Evolutionary conservation across 2,888 invertebrate genomes (phyloP).

Genomic region (Esperia sulphurella): DNA sequence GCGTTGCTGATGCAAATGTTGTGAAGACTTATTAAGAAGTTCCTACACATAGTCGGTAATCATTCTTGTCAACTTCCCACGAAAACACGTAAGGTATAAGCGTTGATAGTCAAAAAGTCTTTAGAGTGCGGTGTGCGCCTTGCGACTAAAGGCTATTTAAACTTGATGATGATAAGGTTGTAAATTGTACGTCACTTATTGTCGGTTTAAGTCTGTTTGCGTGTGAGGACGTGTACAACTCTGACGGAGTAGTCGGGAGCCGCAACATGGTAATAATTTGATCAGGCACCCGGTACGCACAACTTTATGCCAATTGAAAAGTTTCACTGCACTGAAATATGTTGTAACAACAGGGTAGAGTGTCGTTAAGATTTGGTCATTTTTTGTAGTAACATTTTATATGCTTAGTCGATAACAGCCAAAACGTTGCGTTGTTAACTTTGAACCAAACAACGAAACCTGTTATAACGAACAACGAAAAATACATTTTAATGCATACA

Average conservation of each 20-base stretch:
- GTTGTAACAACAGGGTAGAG: conserved; percentile 38
- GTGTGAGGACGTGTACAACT: conserved; percentile 29
- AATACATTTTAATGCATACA: no score
- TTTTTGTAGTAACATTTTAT: no score
- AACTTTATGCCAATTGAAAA: conserved; percentile 70
- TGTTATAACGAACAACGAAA: no score
- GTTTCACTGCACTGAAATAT: conserved; percentile 61
- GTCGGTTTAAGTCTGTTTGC: conserved; percentile 35
- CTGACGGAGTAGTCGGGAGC: conserved; percentile 47
- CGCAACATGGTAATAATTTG: conserved; percentile 75
- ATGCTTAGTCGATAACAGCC: background rate
- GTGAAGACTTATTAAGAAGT: conserved; percentile 71
- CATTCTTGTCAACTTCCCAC: conserved; percentile 61
- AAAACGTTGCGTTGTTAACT: no score
- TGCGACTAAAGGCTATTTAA: background rate
- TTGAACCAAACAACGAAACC: no score
- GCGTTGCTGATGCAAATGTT: conserved; percentile 62
- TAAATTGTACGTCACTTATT: conserved; percentile 13
- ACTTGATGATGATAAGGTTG: conserved; percentile 17
- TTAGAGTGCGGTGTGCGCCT: conserved; percentile 10
- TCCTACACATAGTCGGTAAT: conserved; percentile 58
- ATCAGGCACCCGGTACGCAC: conserved; percentile 59
- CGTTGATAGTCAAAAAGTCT: conserved; percentile 24
- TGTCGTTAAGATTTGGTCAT: conserved; percentile 22
- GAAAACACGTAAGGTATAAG: conserved; percentile 29